Evolutionary conservation across 1,140 invertebrate species (phyloP), one percentile per base, ranked within the genome.

Genomic region (Drosophila bocki): DNA sequence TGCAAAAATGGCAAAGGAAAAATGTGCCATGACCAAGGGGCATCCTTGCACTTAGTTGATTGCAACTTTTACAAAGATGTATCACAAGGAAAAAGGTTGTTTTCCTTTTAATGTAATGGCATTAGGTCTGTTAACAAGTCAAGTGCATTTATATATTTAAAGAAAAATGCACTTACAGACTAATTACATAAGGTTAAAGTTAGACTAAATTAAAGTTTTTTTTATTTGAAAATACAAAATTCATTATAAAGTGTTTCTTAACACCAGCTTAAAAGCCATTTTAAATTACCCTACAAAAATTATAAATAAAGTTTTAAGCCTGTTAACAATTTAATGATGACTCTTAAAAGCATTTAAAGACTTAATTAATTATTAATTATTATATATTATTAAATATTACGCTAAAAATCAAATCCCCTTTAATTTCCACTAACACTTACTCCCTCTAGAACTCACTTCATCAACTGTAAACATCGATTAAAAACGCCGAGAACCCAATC

Each of bases 1-100:
- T 60, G 62, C 48, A 65, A 75, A 83, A 75, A 32, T 19, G 22
- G 13, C 48, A 75, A 45, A 33, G 33, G 17, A 41, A 65, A 42
- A 65, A 42, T 35, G 33, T 19, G 41, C 13, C 19, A 37, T 19
- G 58, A 12, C 58, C 63, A 62, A 26, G 9, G 58, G n/a, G 29
- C 48, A 54, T 45, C 22, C 41, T 29, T 13, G 32, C 58, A 39
- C 56, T 75, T 63, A 56, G 48, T 75, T 63, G 58, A 74, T 74
- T 75, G 54, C 15, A 45, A 19, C 15, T 37, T 8, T n/a, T 2
- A 37, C 8, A 22, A 22, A 22, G 12, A 51, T 33, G 50, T 7
- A 26, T 2, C 39, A 47, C 8, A 22, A n/a, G 8, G 8, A 4
- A n/a, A n/a, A 19, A 19, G 1, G 26, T 32, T 32, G 15, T 8